Conservation (phyloP, 1,140 invertebrate species). For the Bombus huntii region DNA sequence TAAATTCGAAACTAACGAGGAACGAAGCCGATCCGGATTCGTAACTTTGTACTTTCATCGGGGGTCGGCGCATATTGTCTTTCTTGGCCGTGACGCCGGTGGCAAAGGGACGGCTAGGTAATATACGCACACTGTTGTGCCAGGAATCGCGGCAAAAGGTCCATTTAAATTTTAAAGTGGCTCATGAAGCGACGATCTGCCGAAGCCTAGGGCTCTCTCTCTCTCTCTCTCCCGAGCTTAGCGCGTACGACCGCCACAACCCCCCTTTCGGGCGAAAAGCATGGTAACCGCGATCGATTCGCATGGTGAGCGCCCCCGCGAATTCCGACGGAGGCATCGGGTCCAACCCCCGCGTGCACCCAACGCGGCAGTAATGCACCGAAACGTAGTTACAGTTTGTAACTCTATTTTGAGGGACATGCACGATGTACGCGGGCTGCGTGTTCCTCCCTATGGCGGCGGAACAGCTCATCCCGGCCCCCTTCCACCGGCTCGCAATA, state of each 20-base stretch:
- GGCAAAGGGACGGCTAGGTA: conserved; percentile 17
- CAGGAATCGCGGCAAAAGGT: conserved; percentile 29
- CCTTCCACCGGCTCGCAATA: conserved; percentile 68
- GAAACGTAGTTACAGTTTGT: conserved; percentile 81
- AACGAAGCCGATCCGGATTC: neutral
- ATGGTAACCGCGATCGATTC: conserved; percentile 75
- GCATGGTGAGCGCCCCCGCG: conserved; percentile 50
- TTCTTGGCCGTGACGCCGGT: neutral
- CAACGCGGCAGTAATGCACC: conserved; percentile 77
- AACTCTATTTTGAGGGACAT: conserved; percentile 79
- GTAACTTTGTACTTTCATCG: conserved; percentile 23
- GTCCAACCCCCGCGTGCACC: conserved; percentile 51
- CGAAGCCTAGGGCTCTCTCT: conserved; percentile 13
- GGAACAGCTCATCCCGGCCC: conserved; percentile 32
- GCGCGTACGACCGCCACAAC: neutral
- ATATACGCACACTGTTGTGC: neutral
- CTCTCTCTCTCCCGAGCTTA: conserved; percentile 8
- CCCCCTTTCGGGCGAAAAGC: conserved; percentile 49
- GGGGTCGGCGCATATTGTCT: neutral
- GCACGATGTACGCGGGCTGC: conserved; percentile 58
- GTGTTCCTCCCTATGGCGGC: conserved; percentile 1
- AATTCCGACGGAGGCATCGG: conserved; percentile 62
- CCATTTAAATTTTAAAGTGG: conserved; percentile 59
- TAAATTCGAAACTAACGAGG: conserved; percentile 23
- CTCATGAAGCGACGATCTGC: conserved; percentile 46